Evolutionary conservation across 2,113 vertebrate species (phyloP), one percentile per base, ranked within the genome.

Genomic region (Lepisosteus oculatus): DNA sequence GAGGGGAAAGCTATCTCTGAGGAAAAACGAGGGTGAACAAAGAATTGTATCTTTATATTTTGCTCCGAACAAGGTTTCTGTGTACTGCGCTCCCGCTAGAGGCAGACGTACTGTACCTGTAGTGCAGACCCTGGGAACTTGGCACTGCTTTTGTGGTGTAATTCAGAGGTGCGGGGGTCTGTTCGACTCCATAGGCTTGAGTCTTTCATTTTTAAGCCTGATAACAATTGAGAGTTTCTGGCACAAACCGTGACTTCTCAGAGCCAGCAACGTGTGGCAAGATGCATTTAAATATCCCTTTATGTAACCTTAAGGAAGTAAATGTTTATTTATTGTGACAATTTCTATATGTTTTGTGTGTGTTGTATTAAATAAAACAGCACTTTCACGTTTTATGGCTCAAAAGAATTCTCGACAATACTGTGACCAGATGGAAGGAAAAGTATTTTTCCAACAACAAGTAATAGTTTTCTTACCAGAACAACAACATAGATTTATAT

Each of bases 101-200:
- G 61, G 65, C 61, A 6, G 17, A 29, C 11, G n/a, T n/a, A n/a
- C n/a, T n/a, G n/a, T n/a, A n/a, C n/a, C n/a, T n/a, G 14, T 29
- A 56, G 62, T 74, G 0, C 61, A 43, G 79, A 73, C 80, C 82
- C 79, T 87, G 81, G 86, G 84, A 86, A 85, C 80, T 85, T 86
- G 84, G 87, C 85, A 81, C 62, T 51, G 41, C 76, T 78, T 77
- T 76, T 83, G 81, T 70, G 5, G 68, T 77, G 72, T 78, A 71
- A 75, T 85, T 77, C 79, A 81, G 78, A 78, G 80, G 80, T 79
- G 86, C 81, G 79, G 83, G 78, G 82, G 80, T 80, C 81, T 59
- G 76, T 76, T 72, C 77, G 71, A 79, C 78, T 76, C 78, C 81
- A 78, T 85, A 72, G 78, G 76, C 79, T 73, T 76, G 78, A 78